phyloP scores from a whole-genome alignment of 2,888 invertebrate genomes.

The Catocala nupta region DNA sequence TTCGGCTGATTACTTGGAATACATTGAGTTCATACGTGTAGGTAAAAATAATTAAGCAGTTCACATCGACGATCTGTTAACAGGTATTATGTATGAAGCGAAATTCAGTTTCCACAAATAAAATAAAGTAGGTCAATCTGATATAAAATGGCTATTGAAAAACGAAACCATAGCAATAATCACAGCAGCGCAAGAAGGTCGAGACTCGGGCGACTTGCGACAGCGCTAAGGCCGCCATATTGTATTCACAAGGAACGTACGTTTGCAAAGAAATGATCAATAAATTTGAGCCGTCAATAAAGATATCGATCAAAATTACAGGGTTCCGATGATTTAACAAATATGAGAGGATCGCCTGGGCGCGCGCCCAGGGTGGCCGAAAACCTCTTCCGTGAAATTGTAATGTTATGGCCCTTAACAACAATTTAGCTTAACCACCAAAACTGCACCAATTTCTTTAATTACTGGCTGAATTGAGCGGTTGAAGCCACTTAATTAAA shows the following conservation, averaged over 20 bases:
- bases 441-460: conserved; percentile 81
- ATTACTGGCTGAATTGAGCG: conserved; percentile 73
- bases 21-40: conserved; percentile 21
- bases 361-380: conserved; percentile 79
- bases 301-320: conserved; percentile 88
- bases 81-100: conserved; percentile 62
- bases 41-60: conserved; percentile 48
- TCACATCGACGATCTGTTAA: conserved; percentile 51
- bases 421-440: conserved; percentile 75
- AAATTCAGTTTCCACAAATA: conserved; percentile 80
- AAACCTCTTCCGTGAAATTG: conserved; percentile 80
- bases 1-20: conserved; percentile 46
- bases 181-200: conserved; percentile 74
- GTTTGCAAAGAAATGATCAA: conserved; percentile 85
- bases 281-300: conserved; percentile 85
- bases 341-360: conserved; percentile 80
- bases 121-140: conserved; percentile 81
- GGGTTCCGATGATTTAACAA: conserved; percentile 86
- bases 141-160: conserved; percentile 84
- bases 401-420: conserved; percentile 79
- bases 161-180: conserved; percentile 83
- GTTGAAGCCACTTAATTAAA: conserved; percentile 76
- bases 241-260: conserved; percentile 76
- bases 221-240: conserved; percentile 75
- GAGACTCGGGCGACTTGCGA: conserved; percentile 74